Percentiles rank a stretch among this genome's conserved stretches.
These are phyloP conservation scores for Ophion ellenae DNA, from an alignment of 2,888 invertebrate species.

Conservation along the genomic window DNA sequence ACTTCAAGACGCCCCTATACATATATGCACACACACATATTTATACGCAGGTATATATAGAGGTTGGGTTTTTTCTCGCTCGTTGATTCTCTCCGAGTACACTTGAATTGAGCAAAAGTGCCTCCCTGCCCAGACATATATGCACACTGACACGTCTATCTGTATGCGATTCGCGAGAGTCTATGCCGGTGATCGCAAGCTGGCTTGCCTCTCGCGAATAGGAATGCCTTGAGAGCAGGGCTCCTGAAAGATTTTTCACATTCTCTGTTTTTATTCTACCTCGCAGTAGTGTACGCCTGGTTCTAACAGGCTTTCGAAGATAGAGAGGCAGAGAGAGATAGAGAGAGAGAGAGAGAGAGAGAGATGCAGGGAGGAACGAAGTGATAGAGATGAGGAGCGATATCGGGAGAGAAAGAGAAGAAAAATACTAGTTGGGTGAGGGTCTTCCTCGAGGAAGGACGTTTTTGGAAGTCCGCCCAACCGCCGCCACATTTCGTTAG, in stretches of 20 bases:
- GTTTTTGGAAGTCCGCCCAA: constrained; percentile 82
- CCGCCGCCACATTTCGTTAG: constrained; percentile 80
- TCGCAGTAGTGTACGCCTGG: constrained; percentile 18
- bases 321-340: constrained; percentile 24
- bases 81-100: constrained; percentile 41
- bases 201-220: constrained; percentile 11
- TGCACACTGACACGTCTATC: constrained; percentile 3
- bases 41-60: not conserved
- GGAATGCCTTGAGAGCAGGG: constrained; percentile 48
- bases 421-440: constrained; percentile 6
- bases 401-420: not conserved
- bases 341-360: constrained; percentile 7
- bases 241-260: constrained; percentile 29
- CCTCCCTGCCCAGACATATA: not conserved
- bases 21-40: not conserved
- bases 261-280: constrained; percentile 55
- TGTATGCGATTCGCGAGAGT: constrained; percentile 24
- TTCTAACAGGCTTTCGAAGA: constrained; percentile 64
- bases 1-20: not conserved
- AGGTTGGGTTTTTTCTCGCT: constrained; percentile 23
- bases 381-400: no score
- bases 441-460: constrained; percentile 70
- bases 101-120: constrained; percentile 20
- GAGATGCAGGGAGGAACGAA: not conserved
- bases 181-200: constrained; percentile 14